Conservation (phyloP, 2,113 vertebrate genomes). For the Ptyas mucosa region DNA sequence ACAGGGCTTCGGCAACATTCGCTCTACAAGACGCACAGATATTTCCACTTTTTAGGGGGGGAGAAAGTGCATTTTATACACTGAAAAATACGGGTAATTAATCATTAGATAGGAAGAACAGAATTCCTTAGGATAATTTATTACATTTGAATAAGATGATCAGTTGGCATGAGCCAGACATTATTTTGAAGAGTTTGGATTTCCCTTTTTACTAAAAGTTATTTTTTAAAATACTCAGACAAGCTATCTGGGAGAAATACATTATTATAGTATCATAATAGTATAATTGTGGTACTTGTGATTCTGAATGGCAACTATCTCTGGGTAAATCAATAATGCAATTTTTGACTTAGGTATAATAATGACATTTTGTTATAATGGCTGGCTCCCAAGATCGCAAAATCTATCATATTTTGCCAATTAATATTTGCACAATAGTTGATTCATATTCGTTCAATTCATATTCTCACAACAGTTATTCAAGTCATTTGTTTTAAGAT, state of each 20-base stretch:
- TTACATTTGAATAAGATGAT: not conserved
- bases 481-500: not conserved
- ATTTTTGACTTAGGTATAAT: not conserved
- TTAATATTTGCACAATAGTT: not conserved
- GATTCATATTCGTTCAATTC: not conserved
- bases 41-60: too few species aligned
- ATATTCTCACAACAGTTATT: not conserved
- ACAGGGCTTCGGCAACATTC: too few species aligned
- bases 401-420: not conserved
- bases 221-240: not conserved
- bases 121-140: not conserved
- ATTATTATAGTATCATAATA: not conserved
- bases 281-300: not conserved
- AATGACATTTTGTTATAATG: not conserved
- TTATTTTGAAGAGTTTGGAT: not conserved
- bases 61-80: too few species aligned
- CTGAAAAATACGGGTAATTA: too few species aligned
- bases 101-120: too few species aligned
- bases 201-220: not conserved
- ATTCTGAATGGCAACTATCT: not conserved
- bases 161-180: not conserved
- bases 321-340: not conserved
- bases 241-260: not conserved
- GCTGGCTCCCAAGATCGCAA: not conserved
- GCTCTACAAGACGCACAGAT: too few species aligned